A percentile compares a stretch with the other conserved stretches of the same genome.
Evolutionary conservation across 2,888 invertebrate species (phyloP).

Genomic region (Onthophagus sagittarius): DNA sequence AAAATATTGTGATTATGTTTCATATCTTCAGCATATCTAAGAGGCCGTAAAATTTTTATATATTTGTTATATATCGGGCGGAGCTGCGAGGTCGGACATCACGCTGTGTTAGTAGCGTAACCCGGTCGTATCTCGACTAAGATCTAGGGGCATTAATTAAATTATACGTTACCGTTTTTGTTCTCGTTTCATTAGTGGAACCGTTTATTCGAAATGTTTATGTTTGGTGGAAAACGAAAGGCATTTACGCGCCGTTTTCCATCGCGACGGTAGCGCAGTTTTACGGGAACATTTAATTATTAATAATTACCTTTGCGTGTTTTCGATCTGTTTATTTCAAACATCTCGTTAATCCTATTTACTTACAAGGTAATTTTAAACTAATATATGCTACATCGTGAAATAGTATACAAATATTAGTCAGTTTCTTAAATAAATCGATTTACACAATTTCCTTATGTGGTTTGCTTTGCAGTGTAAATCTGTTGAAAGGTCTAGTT

Average conservation of each 20-base stretch:
- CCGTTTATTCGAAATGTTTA: neutral
- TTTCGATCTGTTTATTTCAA: neutral
- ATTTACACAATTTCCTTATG: neutral
- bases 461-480: neutral
- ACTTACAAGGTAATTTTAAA: neutral
- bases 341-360: neutral
- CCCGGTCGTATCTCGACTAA: constrained; percentile 3
- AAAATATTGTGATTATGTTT: constrained; percentile 12
- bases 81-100: constrained; percentile 1
- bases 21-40: constrained; percentile 11
- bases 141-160: constrained; percentile 11
- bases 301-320: neutral
- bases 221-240: neutral
- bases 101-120: constrained; percentile 1
- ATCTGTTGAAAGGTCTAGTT: neutral
- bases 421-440: neutral
- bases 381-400: neutral
- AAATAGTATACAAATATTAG: too few relatives aligned
- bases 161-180: constrained; percentile 13
- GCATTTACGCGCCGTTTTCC: neutral
- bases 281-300: neutral
- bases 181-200: constrained; percentile 3
- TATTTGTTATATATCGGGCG: constrained; percentile 10
- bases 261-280: neutral
- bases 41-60: constrained; percentile 12